Evolutionary conservation across 2,797 vertebrate species (phyloP).

Genomic region (Tragelaphus eurycerus): DNA sequence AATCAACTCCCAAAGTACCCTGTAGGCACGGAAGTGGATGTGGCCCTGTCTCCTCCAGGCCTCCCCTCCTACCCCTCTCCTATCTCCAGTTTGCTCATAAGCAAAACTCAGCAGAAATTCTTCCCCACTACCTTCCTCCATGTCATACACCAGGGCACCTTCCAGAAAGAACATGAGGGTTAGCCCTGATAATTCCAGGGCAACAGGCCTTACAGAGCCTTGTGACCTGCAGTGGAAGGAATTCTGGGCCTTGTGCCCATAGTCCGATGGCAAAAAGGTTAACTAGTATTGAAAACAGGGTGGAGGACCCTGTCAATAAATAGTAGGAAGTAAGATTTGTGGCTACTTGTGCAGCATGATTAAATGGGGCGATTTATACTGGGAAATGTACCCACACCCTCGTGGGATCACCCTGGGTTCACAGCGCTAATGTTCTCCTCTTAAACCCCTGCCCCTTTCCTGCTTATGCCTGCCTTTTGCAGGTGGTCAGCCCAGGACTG

Average conservation of each 20-base stretch:
- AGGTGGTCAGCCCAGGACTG: no score
- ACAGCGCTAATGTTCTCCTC: accelerated
- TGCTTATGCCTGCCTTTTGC: not conserved
- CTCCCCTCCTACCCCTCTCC: not conserved
- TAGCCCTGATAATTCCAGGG: not conserved
- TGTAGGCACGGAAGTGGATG: no score
- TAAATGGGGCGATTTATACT: not conserved
- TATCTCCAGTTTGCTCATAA: not conserved
- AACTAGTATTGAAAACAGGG: slow-evolving; percentile 20
- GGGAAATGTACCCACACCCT: not conserved
- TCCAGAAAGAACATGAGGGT: not conserved
- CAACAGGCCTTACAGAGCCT: not conserved
- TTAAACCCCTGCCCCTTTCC: accelerated
- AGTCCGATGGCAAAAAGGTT: not conserved
- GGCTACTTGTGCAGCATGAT: not conserved
- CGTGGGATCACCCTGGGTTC: not conserved
- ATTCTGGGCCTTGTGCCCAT: slow-evolving; percentile 37
- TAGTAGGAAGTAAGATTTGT: slow-evolving; percentile 8
- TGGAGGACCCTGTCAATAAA: not conserved
- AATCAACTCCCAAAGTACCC: not conserved
- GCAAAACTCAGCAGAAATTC: not conserved
- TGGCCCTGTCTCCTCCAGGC: not conserved
- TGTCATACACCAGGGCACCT: not conserved
- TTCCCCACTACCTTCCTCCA: not conserved
- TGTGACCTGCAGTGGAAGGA: slow-evolving; percentile 43